These are phyloP conservation scores for Cataglyphis livida DNA, from an alignment of 2,888 invertebrate species.

Conservation along the genomic window DNA sequence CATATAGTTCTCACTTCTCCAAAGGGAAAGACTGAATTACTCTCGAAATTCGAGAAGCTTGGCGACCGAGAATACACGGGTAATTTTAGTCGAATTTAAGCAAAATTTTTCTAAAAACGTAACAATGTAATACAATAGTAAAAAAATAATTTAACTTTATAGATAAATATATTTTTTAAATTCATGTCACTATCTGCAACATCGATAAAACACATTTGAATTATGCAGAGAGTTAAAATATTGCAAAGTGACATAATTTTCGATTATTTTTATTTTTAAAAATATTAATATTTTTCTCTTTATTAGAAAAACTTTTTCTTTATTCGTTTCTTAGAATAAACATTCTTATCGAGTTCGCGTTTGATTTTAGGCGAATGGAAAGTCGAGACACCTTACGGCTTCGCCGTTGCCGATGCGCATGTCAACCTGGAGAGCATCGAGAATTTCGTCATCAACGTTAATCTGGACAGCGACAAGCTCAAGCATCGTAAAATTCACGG, in stretches of 20 bases:
- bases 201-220: background rate
- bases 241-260: background rate
- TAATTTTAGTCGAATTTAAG: slow-evolving; percentile 65
- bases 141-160: background rate
- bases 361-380: slow-evolving; percentile 77
- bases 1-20: slow-evolving; percentile 86
- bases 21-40: slow-evolving; percentile 84
- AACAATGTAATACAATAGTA: background rate
- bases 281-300: background rate
- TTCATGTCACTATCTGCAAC: background rate
- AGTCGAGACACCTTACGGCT: slow-evolving; percentile 83
- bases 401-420: slow-evolving; percentile 86
- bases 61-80: slow-evolving; percentile 88
- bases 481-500: slow-evolving; percentile 89
- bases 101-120: background rate
- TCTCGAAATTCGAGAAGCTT: slow-evolving; percentile 85
- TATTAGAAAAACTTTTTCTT: background rate
- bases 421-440: slow-evolving; percentile 88
- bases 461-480: slow-evolving; percentile 89
- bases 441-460: slow-evolving; percentile 88
- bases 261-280: background rate
- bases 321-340: background rate
- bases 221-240: background rate
- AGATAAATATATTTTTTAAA: background rate
- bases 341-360: background rate